Evolutionary conservation across 2,888 invertebrate species (phyloP), one percentile per base, ranked within the genome.

Genomic region (Drosophila pseudotalamancana): DNA sequence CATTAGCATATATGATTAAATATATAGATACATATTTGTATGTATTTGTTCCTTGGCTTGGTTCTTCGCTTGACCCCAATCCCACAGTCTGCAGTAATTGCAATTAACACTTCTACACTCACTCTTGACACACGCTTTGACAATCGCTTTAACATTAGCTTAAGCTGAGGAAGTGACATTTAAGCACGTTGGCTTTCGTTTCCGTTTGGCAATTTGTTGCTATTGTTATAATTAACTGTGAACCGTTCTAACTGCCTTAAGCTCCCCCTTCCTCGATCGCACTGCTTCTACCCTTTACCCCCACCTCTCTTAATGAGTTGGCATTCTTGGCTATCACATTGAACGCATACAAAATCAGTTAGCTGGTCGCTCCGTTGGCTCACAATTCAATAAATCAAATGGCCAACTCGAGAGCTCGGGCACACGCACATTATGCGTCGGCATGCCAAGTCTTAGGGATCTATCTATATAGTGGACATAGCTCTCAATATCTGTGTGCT

Each of bases 351-450:
- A 55, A 79, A 81, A 77, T 79, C 63, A 78, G 85, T 42, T n/a
- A n/a, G n/a, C n/a, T n/a, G n/a, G n/a, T 61, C 37, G 34, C 45
- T 56, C 62, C 53, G 45, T 54, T 46, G 42, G 46, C 50, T 34
- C 60, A 77, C 77, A 72, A 69, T 85, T 75, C 77, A 69, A 82
- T 82, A 82, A 82, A 82, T 82, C 81, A 82, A 81, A 77, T 64
- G 60, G 25, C 49, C 49, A 49, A 49, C 25, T 55, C 54, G 51
- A 75, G 6, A 9, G 32, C 43, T 27, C n/a, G 49, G 68, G 83
- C 83, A 83, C 83, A 82, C 86, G 86, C 83, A 85, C 83, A 75
- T 70, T 80, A 86, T 86, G 77, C 77, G 46, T 78, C 51, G 81
- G 87, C 74, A 81, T 86, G 84, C 35, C 43, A 14, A 25, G 43